Evolutionary conservation across 2,797 vertebrate species (phyloP).

Genomic region (Melanogrammus aeglefinus): DNA sequence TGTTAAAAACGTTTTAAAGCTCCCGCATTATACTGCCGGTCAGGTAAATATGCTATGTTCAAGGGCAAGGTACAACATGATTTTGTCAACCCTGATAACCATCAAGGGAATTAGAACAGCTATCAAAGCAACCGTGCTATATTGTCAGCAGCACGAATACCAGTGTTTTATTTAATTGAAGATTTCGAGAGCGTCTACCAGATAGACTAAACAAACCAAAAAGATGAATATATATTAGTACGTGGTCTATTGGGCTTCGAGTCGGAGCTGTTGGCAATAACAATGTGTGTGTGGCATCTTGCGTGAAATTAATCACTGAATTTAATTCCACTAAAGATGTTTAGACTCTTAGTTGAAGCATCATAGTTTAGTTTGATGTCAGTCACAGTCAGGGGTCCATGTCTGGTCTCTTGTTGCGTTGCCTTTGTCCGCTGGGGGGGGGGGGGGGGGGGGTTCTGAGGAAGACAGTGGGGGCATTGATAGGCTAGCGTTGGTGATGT

Average conservation of each 20-base stretch:
- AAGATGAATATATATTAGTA: no score
- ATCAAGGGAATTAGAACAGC: neutral
- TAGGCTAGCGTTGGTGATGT: slow-evolving; percentile 70
- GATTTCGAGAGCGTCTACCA: neutral
- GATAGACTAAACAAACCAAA: neutral
- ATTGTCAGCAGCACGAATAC: neutral
- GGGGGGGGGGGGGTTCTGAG: slow-evolving; percentile 1
- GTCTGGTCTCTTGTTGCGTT: no score
- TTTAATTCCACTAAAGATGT: neutral
- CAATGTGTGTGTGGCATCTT: neutral
- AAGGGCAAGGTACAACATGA: slow-evolving; percentile 6
- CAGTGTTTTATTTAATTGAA: neutral
- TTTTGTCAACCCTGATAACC: slow-evolving; percentile 3
- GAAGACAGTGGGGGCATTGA: slow-evolving; percentile 70
- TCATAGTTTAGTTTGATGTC: neutral
- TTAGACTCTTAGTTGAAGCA: neutral
- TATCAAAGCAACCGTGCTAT: neutral
- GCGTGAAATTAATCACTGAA: neutral
- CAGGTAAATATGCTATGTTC: slow-evolving; percentile 48
- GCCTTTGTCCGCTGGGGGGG: no score
- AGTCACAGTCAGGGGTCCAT: no score
- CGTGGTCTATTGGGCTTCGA: neutral
- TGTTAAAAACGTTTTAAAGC: slow-evolving; percentile 40
- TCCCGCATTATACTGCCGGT: neutral
- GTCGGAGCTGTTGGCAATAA: neutral